Evolutionary conservation across 2,797 vertebrate genomes (phyloP), one percentile per base, ranked within the genome.

Genomic region (Vespertilio murinus): DNA sequence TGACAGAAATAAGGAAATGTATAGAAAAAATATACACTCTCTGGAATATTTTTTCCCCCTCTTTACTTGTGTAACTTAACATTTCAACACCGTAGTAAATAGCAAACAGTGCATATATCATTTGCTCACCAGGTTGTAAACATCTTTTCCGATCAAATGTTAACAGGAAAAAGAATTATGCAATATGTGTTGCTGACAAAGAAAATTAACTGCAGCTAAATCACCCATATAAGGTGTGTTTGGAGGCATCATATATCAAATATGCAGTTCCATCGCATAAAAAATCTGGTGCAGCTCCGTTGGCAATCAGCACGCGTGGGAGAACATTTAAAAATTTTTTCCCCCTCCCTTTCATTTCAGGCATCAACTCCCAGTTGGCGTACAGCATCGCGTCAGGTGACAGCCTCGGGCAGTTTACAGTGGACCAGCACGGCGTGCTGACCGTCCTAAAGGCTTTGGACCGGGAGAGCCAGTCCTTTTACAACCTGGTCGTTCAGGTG

Each of bases 381-480:
- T 99, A 99, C 97, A 98, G 97, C 95, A 99, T 99, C 0, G 96
- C 98, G 0, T 99, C 99, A 0, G 99, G 99, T 1, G 99, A 99
- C 97, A 98, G 99, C 1, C 96, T 98, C 0, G 97, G 98, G 14
- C 99, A 99, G 96, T 99, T 99, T 2, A 75, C 96, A 47, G 98
- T 99, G 5, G 97, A 98, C 93, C 96, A 96, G 90, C 91, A 95
- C 0, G 99, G 99, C 0, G 97, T 98, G 65, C 98, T 99, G 93
- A 98, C 98, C 94, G 98, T 98, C 84, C 98, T 93, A 81, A 98
- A 98, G 82, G 87, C 97, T 38, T 87, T 99, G 98, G 99, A 99
- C 92, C 97, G 99, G 65, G 99, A 99, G 90, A 98, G 97, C 16
- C 99, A 99, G 71, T 99, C 99, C 45, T 99, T 99, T 98, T 99